Percentiles rank a stretch among this genome's conserved stretches.
These are phyloP conservation scores for Branchinecta lindahli DNA, from an alignment of 1,140 invertebrate species.

Conservation along the genomic window DNA sequence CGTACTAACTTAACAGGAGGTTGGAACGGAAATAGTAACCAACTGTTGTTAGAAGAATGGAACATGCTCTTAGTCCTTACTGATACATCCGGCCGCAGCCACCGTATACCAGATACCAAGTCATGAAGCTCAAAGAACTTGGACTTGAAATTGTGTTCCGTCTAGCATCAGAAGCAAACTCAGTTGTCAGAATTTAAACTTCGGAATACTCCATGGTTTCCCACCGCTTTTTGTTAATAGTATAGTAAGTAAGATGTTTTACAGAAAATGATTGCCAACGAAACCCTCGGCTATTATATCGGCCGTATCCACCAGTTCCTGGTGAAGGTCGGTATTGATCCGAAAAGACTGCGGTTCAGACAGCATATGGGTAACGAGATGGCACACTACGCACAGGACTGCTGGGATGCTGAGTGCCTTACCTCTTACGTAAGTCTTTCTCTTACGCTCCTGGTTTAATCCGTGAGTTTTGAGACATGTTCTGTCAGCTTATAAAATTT, in stretches of 20 bases:
- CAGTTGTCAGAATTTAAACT: no score
- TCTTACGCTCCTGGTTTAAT: slow-evolving; percentile 9
- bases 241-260: neutral
- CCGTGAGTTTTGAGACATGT: neutral
- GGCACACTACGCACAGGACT: slow-evolving; percentile 99
- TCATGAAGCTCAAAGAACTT: no score
- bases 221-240: neutral
- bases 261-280: slow-evolving; percentile 77
- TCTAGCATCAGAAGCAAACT: no score
- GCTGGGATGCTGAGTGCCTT: slow-evolving; percentile 94
- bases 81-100: no score
- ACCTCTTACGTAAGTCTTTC: slow-evolving; percentile 61
- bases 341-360: slow-evolving; percentile 72
- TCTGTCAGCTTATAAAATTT: neutral
- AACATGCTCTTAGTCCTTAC: no score
- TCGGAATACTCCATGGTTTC: neutral
- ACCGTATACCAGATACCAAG: no score
- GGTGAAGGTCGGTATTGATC: slow-evolving; percentile 70
- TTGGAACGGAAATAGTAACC: no score
- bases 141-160: no score
- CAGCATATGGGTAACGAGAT: slow-evolving; percentile 99
- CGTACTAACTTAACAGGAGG: no score
- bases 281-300: slow-evolving; percentile 97
- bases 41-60: no score
- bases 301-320: slow-evolving; percentile 84